Evolutionary conservation across 1,140 invertebrate species (phyloP).

Genomic region (Cydia pomonella): DNA sequence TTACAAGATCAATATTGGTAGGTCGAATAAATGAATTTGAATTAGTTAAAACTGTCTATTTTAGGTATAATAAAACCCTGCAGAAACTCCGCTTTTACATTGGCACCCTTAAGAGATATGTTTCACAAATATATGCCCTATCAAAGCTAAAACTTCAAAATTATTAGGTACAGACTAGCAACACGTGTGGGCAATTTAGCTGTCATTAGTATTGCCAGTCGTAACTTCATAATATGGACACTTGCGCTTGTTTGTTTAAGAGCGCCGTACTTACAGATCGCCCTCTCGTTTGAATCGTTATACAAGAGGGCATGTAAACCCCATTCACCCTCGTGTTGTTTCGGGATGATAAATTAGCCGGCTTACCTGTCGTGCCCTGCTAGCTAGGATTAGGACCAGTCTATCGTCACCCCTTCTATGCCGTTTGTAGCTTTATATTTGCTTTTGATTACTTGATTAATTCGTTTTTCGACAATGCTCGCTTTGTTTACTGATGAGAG

Average conservation of each 20-base stretch:
- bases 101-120: no score
- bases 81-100: no score
- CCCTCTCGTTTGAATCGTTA: constrained; percentile 54
- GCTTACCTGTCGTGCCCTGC: constrained; percentile 65
- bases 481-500: constrained; percentile 30
- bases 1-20: no score
- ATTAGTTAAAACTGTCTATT: no score
- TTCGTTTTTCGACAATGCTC: constrained; percentile 57
- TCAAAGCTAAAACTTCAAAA: background rate
- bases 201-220: constrained; percentile 11
- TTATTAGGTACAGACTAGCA: background rate
- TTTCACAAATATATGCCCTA: no score
- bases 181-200: background rate
- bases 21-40: no score
- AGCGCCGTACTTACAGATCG: constrained; percentile 31
- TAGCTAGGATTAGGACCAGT: constrained; percentile 58
- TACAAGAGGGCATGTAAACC: constrained; percentile 56
- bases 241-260: constrained; percentile 5
- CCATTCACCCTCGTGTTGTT: constrained; percentile 63
- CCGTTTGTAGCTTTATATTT: constrained; percentile 66
- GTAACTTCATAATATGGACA: constrained; percentile 16
- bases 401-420: constrained; percentile 55
- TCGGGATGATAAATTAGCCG: constrained; percentile 72
- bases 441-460: constrained; percentile 68
- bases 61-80: no score